Evolutionary conservation across 2,797 vertebrate genomes (phyloP).

Genomic region (Lagocephalus sceleratus): DNA sequence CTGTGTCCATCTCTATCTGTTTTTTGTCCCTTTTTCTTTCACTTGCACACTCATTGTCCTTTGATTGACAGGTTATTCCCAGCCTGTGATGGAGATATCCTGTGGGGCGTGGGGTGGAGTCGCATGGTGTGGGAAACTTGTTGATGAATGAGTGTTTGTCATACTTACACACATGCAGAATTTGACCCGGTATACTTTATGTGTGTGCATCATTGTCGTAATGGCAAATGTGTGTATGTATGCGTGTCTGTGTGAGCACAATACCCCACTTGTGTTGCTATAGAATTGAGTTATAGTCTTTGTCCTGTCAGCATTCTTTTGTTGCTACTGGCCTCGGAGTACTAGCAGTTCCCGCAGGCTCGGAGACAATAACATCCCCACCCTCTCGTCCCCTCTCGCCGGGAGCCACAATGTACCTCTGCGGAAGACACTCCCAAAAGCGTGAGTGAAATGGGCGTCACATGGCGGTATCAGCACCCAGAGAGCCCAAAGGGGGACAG

Average conservation of each 20-base stretch:
- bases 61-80: conserved; percentile 59
- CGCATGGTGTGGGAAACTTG: conserved; percentile 67
- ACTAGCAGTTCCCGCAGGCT: conserved; percentile 68
- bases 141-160: conserved; percentile 69
- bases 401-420: conserved; percentile 59
- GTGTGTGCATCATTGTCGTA: conserved; percentile 49
- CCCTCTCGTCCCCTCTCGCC: conserved; percentile 38
- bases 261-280: conserved; percentile 67
- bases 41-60: conserved; percentile 50
- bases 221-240: conserved; percentile 41
- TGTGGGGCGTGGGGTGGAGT: conserved; percentile 31
- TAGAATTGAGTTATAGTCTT: conserved; percentile 78
- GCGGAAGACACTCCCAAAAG: conserved; percentile 32
- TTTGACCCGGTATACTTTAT: conserved; percentile 49
- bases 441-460: conserved; percentile 36
- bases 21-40: conserved; percentile 8
- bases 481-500: conserved; percentile 20
- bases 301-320: conserved; percentile 74
- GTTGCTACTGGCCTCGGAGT: conserved; percentile 64
- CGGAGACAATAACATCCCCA: conserved; percentile 55
- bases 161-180: conserved; percentile 56
- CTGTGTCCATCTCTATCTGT: conserved; percentile 13
- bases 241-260: conserved; percentile 67
- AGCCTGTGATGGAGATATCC: conserved; percentile 62
- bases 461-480: conserved; percentile 32